Evolutionary conservation across 2,797 vertebrate species (phyloP), one percentile per base, ranked within the genome.

Genomic region (Galagoides demidoff): DNA sequence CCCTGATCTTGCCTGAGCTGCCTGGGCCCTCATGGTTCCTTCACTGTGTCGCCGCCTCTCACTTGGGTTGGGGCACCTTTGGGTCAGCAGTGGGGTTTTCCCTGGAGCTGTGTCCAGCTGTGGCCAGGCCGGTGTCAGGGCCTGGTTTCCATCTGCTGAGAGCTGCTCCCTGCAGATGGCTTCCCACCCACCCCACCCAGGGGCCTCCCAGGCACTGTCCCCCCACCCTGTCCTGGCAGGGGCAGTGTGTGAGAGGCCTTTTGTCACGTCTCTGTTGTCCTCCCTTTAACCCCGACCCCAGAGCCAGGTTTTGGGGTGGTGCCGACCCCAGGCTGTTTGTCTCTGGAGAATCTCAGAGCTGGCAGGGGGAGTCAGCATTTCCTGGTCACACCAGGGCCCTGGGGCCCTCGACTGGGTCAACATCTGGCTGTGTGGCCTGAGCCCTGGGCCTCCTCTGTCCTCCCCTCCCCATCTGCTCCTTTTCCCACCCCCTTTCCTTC

Each of bases 361-460:
- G 76, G 94, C 52, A 74, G 95, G 82, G 95, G 95, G 97, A 94
- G 79, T 95, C 96, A 85, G 93, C 90, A 93, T 97, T 97, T 93
- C 96, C 96, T 49, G 64, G 96, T 96, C 20, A 59, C 91, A 96
- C 98, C 96, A 96, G 95, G 97, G 97, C 97, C 96, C 97, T 97
- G 96, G 94, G 8, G 43, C 96, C 98, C 92, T 95, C 96, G 79
- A 94, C 76, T 96, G 97, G 97, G 96, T 98, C 98, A 98, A 98
- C 98, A 98, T 98, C 97, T 98, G 98, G 98, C 98, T 81, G 85
- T 27, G 49, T 92, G 95, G 95, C 95, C 81, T 39, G n/a, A 78
- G 96, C 66, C 82, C 89, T 73, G 92, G 94, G 97, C 92, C 89
- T 85, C 81, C 77, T 78, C 94, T 19, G 92, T 83, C 83, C 83